These are phyloP conservation scores for Epiblema foenella DNA, from an alignment of 2,888 invertebrate species.

Conservation along the genomic window DNA sequence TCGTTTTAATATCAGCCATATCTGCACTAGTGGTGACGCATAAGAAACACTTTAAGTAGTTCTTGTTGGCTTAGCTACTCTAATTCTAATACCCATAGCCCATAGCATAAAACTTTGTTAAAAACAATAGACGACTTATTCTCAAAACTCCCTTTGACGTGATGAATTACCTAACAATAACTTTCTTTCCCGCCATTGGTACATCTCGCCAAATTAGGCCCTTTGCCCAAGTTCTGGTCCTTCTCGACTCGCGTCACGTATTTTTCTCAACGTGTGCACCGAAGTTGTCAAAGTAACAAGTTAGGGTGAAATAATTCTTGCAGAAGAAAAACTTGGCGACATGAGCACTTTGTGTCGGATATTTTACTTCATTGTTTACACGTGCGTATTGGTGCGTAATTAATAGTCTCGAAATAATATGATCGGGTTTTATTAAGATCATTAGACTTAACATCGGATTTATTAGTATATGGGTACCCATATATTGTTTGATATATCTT, in stretches of 20 bases:
- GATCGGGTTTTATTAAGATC: too few relatives aligned
- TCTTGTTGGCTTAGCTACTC: background rate
- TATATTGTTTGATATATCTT: too few relatives aligned
- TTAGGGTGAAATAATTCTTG: constrained; percentile 53
- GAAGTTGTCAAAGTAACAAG: constrained; percentile 49
- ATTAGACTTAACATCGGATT: too few relatives aligned
- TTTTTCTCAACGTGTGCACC: constrained; percentile 55
- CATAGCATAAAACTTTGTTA: constrained; percentile 10
- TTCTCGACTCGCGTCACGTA: constrained; percentile 57
- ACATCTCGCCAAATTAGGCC: constrained; percentile 53
- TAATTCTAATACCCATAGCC: background rate
- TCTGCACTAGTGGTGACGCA: background rate
- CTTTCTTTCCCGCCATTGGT: constrained; percentile 27
- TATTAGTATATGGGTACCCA: too few relatives aligned
- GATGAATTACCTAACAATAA: constrained; percentile 26
- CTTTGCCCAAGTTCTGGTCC: constrained; percentile 48
- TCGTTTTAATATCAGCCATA: background rate
- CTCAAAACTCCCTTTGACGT: constrained; percentile 19
- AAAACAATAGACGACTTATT: constrained; percentile 28
- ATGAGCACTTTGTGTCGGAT: constrained; percentile 36
- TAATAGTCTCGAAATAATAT: background rate
- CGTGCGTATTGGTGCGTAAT: constrained; percentile 9
- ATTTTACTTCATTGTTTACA: constrained; percentile 21
- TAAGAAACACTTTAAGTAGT: background rate
- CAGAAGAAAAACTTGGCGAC: constrained; percentile 49